These are phyloP conservation scores for Diprion similis DNA, from an alignment of 1,140 invertebrate species.

Conservation along the genomic window DNA sequence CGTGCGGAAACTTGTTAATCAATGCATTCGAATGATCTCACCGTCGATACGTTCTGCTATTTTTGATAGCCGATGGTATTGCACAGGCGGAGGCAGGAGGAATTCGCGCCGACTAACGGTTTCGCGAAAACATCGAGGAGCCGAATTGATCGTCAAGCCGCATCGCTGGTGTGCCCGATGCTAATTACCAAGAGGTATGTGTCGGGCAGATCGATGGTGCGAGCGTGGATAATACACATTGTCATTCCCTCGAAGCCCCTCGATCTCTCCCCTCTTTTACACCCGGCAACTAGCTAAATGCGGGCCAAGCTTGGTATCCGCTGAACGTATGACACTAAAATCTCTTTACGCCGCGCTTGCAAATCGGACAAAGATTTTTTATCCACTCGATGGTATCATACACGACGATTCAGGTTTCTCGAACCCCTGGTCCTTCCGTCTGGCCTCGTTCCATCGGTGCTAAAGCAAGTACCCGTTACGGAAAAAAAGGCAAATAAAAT, in stretches of 20 bases:
- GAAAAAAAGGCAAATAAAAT: too few species aligned
- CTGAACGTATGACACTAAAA: background rate
- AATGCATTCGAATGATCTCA: too few species aligned
- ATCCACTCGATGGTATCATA: background rate
- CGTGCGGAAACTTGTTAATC: too few species aligned
- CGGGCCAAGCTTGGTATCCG: background rate
- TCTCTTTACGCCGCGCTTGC: too few species aligned
- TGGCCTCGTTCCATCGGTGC: background rate
- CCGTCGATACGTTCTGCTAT: too few species aligned
- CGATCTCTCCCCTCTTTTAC: background rate
- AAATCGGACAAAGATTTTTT: background rate
- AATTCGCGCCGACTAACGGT: background rate
- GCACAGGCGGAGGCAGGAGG: background rate
- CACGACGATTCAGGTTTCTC: background rate
- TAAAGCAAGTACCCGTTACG: too few species aligned
- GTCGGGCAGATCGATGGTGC: background rate
- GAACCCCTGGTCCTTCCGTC: background rate
- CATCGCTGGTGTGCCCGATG: background rate
- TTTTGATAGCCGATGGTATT: too few species aligned
- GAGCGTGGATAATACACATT: background rate
- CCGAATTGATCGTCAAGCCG: background rate
- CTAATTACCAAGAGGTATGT: background rate
- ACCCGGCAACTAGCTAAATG: background rate
- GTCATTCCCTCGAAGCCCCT: too few species aligned
- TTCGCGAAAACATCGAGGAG: background rate